Evolutionary conservation across 1,140 invertebrate genomes (phyloP).

Genomic region (Papilio aristodemus): DNA sequence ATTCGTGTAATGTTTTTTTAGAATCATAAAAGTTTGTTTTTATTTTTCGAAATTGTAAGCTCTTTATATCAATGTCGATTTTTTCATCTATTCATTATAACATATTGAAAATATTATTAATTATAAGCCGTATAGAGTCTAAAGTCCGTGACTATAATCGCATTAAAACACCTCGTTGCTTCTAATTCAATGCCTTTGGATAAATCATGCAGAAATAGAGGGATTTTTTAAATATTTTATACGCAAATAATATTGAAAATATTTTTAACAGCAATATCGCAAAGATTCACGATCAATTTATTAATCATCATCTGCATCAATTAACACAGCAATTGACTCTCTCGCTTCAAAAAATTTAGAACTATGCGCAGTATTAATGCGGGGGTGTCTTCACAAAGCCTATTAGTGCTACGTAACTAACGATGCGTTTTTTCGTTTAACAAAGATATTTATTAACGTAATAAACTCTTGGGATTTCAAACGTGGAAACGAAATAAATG

Average conservation of each 20-base stretch:
- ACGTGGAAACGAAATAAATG: too few species aligned
- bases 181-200: not conserved
- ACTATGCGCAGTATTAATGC: not conserved
- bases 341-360: not conserved
- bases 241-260: not conserved
- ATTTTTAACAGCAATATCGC: too few species aligned
- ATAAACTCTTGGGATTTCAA: too few species aligned
- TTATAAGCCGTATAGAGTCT: too few species aligned
- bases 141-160: not conserved
- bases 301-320: constrained; percentile 10
- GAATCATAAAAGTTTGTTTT: too few species aligned
- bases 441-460: too few species aligned
- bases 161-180: not conserved
- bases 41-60: too few species aligned
- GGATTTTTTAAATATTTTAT: not conserved
- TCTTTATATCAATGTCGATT: too few species aligned
- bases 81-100: too few species aligned
- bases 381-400: not conserved
- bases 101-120: too few species aligned
- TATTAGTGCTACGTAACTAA: not conserved
- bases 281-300: not conserved
- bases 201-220: constrained; percentile 9
- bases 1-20: too few species aligned
- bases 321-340: constrained; percentile 4
- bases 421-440: not conserved